Conservation (phyloP, 23 tunicate genomes). For the Halocynthia aurantium region DNA sequence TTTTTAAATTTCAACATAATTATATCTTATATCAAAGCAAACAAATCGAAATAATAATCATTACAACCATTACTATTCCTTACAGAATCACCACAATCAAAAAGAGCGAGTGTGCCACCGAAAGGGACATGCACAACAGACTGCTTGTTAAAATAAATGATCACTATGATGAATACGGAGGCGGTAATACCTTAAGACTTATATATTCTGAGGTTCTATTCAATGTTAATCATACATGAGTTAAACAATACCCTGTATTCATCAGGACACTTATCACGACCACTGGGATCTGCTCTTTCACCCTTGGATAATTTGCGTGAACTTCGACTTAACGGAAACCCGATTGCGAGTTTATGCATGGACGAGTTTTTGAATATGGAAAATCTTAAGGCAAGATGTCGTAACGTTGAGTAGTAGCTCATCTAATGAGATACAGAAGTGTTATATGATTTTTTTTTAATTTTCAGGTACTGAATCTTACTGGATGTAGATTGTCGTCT, state of each 20-base stretch:
- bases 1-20: no score
- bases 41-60: no score
- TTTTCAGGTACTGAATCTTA: slow-evolving; percentile 49
- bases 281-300: slow-evolving; percentile 46
- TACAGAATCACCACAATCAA: slow-evolving; percentile 37
- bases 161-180: slow-evolving; percentile 25
- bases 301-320: slow-evolving; percentile 14
- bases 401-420: background rate
- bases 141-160: slow-evolving; percentile 4
- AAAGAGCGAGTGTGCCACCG: slow-evolving; percentile 30
- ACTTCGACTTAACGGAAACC: slow-evolving; percentile 36
- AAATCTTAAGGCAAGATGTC: slow-evolving; percentile 7
- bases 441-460: background rate
- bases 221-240: background rate
- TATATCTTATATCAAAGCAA: no score
- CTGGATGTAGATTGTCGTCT: slow-evolving; percentile 19
- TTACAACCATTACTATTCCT: no score
- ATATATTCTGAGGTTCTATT: background rate
- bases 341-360: slow-evolving; percentile 37
- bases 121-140: slow-evolving; percentile 17
- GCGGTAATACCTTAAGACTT: slow-evolving; percentile 2
- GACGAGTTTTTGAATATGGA: slow-evolving; percentile 75
- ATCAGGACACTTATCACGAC: slow-evolving; percentile 8
- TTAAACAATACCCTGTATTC: no score
- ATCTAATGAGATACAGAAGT: background rate